Conservation (phyloP, 2,888 invertebrate genomes). For the Gari tellinella region DNA sequence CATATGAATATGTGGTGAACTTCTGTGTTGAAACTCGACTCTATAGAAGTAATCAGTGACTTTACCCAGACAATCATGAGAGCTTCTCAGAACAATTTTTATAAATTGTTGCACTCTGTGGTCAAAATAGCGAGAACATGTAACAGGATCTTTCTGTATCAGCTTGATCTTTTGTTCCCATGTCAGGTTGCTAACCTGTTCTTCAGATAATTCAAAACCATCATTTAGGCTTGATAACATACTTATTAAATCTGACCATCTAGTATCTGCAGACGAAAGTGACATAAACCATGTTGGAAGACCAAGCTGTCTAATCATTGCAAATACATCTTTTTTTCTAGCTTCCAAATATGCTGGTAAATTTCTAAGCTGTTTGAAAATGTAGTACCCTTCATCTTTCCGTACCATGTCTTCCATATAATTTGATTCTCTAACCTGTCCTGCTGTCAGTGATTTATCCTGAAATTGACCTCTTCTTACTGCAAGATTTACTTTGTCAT, state of each 20-base stretch:
- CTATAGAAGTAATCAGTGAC: conserved; percentile 43
- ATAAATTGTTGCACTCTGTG: conserved; percentile 15
- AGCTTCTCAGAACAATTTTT: conserved; percentile 4
- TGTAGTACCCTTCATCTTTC: conserved; percentile 78
- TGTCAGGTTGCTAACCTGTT: conserved; percentile 10
- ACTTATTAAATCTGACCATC: conserved; percentile 11
- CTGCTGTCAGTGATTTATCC: conserved; percentile 38
- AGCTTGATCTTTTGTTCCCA: conserved; percentile 47
- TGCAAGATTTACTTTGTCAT: conserved; percentile 46
- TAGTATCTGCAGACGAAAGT: not conserved
- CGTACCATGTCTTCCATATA: conserved; percentile 55
- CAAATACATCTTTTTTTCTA: conserved; percentile 50
- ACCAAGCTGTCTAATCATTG: conserved; percentile 55
- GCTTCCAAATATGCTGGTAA: conserved; percentile 39
- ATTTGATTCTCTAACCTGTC: conserved; percentile 15
- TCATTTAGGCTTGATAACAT: conserved; percentile 5
- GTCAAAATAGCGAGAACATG: conserved; percentile 24
- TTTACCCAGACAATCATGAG: conserved; percentile 15
- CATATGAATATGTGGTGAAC: conserved; percentile 46
- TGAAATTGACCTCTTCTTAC: conserved; percentile 34
- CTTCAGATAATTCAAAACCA: not conserved
- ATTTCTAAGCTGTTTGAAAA: conserved; percentile 48
- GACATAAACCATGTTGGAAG: conserved; percentile 53
- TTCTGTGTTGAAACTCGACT: too few species aligned
- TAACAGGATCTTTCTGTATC: conserved; percentile 29